Percentiles rank a stretch among this genome's conserved stretches.
Conservation (phyloP, 2,113 vertebrate genomes). For the Ramphastos sulfuratus region DNA sequence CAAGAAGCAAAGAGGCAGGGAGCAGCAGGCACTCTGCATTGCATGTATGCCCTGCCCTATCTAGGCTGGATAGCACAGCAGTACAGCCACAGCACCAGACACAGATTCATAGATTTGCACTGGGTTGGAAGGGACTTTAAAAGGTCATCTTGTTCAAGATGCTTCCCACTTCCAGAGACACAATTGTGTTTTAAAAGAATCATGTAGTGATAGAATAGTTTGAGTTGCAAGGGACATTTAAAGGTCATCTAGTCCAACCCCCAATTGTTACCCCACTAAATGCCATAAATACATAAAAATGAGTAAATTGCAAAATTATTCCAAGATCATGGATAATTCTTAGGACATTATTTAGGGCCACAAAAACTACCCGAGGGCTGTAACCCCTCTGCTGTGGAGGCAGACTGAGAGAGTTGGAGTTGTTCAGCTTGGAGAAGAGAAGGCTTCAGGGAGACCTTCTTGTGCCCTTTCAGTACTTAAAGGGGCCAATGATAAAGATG, state of each 20-base stretch:
- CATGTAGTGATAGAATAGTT: background rate
- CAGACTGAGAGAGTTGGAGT: too few species aligned
- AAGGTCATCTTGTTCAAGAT: too few species aligned
- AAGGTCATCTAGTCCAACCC: background rate
- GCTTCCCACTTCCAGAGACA: too few species aligned
- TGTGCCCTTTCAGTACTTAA: too few species aligned
- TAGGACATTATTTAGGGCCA: background rate
- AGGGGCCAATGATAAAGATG: too few species aligned
- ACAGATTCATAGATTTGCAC: background rate
- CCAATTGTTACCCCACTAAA: background rate
- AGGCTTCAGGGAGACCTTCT: too few species aligned
- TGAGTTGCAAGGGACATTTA: background rate
- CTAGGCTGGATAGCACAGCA: background rate
- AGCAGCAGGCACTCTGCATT: fast-evolving
- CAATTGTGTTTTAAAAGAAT: background rate
- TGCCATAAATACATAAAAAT: too few species aligned
- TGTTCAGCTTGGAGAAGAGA: too few species aligned
- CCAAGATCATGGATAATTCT: fast-evolving
- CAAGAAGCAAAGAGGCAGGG: background rate
- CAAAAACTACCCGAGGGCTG: background rate
- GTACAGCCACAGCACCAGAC: fast-evolving
- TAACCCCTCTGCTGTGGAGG: background rate
- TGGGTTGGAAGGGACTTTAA: too few species aligned
- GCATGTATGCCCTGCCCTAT: fast-evolving
- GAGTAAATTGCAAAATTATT: too few species aligned